phyloP scores from a whole-genome alignment of 2,113 vertebrate genomes.

The Psittacara wagleri region DNA sequence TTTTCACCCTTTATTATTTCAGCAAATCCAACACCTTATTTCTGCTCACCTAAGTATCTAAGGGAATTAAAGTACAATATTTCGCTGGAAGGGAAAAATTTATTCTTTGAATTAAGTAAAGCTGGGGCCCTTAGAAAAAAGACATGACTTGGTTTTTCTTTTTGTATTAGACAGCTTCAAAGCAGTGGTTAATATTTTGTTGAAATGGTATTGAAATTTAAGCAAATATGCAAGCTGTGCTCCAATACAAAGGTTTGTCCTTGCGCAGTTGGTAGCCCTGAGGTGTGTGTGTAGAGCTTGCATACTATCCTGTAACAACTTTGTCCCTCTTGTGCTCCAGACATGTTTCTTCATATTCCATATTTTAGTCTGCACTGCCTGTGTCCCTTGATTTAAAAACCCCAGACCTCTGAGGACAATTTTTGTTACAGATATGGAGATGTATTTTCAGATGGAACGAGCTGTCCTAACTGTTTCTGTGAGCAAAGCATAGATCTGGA shows the following conservation, averaged over 20 bases:
- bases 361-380: neutral
- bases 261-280: neutral
- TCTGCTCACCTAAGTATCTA: neutral
- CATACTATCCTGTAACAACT: neutral
- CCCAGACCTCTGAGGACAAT: neutral
- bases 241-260: neutral
- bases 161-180: neutral
- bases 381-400: neutral
- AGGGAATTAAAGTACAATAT: neutral
- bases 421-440: neutral
- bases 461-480: neutral
- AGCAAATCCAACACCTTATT: neutral
- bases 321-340: neutral
- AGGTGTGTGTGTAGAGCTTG: neutral
- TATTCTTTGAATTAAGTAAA: neutral
- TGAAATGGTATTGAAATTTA: neutral
- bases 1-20: neutral
- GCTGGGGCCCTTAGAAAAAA: neutral
- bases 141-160: neutral
- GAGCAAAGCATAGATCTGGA: rapidly evolving
- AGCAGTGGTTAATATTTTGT: neutral
- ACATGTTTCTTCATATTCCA: rapidly evolving
- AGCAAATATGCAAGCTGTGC: neutral
- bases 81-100: neutral
- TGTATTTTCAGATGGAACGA: neutral